phyloP scores from a whole-genome alignment of 2,888 invertebrate species.

The Aphodius sticticus region DNA sequence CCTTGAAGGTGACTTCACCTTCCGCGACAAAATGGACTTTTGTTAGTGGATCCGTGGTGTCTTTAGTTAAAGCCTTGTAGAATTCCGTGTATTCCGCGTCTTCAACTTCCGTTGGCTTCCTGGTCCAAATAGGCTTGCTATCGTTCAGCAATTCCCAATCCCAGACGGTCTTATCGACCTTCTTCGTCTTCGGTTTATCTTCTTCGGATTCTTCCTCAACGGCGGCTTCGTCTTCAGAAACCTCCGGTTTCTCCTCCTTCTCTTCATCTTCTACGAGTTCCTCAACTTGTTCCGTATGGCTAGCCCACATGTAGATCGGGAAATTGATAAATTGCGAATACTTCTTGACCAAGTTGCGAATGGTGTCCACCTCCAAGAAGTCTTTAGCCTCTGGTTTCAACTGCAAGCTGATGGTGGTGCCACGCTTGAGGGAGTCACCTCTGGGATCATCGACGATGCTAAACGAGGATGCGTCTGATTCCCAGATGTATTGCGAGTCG shows the following conservation, averaged over 20 bases:
- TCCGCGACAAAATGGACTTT: slow-evolving; percentile 97
- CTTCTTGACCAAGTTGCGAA: slow-evolving; percentile 91
- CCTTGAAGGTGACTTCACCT: slow-evolving; percentile 99
- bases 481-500: slow-evolving; percentile 96
- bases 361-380: slow-evolving; percentile 91
- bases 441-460: slow-evolving; percentile 93
- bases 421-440: slow-evolving; percentile 89
- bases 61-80: slow-evolving; percentile 95
- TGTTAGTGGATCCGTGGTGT: slow-evolving; percentile 81
- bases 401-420: slow-evolving; percentile 72
- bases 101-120: slow-evolving; percentile 84
- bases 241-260: slow-evolving; percentile 65
- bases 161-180: slow-evolving; percentile 94
- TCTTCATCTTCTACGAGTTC: slow-evolving; percentile 69
- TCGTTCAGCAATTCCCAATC: slow-evolving; percentile 98
- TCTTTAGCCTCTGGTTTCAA: slow-evolving; percentile 97
- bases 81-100: slow-evolving; percentile 94
- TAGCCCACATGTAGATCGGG: slow-evolving; percentile 94
- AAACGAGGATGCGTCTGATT: slow-evolving; percentile 93
- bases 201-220: slow-evolving; percentile 75
- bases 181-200: slow-evolving; percentile 83
- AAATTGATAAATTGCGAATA: slow-evolving; percentile 99
- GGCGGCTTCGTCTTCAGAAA: slow-evolving; percentile 68
- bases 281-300: slow-evolving; percentile 76
- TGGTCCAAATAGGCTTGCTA: slow-evolving; percentile 98